These are phyloP conservation scores for Xestia ashworthii DNA, from an alignment of 2,888 invertebrate species.

Conservation along the genomic window DNA sequence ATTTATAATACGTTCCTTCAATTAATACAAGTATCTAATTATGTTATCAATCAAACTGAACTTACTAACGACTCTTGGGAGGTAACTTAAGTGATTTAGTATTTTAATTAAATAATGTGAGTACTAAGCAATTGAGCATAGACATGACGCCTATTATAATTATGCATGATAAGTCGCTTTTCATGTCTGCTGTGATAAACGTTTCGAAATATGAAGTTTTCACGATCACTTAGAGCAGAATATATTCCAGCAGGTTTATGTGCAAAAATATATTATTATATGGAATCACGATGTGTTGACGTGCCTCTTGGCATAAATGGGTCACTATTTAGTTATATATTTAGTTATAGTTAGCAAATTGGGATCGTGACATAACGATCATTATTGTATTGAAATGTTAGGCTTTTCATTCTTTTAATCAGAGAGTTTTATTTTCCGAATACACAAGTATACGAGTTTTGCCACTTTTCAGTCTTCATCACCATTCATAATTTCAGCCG, in stretches of 20 bases:
- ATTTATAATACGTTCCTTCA: conserved; percentile 6
- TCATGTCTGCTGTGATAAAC: not conserved
- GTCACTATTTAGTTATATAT: not conserved
- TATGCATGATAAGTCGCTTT: not conserved
- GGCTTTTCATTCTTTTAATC: not conserved
- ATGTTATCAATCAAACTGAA: not conserved
- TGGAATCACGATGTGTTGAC: too few species aligned
- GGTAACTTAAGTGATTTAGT: not conserved
- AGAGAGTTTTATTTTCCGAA: not conserved
- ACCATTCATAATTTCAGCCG: too few species aligned
- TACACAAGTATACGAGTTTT: too few species aligned
- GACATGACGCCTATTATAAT: not conserved
- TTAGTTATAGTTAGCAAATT: not conserved
- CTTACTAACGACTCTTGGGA: not conserved
- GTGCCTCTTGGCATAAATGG: too few species aligned
- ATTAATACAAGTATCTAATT: not conserved
- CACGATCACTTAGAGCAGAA: not conserved
- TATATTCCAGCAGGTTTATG: not conserved
- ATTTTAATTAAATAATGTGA: not conserved
- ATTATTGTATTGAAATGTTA: not conserved
- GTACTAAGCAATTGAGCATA: not conserved
- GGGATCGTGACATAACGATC: not conserved
- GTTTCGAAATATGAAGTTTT: not conserved
- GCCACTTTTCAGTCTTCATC: too few species aligned
- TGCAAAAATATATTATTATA: not conserved